phyloP scores from a whole-genome alignment of 2,888 invertebrate species.

The Apoda limacodes region DNA sequence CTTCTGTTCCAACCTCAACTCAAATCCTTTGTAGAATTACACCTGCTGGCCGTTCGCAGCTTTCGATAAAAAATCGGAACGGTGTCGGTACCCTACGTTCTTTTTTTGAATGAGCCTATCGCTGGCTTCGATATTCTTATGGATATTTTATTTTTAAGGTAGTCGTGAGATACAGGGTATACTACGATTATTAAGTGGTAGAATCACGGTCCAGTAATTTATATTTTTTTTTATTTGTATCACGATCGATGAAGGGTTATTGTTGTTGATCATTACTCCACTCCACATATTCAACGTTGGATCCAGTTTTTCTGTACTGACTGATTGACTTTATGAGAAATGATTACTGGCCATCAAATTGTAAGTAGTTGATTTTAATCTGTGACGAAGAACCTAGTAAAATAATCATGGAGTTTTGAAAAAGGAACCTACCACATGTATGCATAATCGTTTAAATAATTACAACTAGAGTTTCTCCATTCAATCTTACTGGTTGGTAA shows the following conservation, averaged over 20 bases:
- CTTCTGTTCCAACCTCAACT: constrained; percentile 64
- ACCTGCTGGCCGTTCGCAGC: constrained; percentile 67
- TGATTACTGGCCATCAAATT: too few species aligned
- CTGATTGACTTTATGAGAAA: too few species aligned
- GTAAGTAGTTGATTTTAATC: too few species aligned
- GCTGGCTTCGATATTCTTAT: constrained; percentile 42
- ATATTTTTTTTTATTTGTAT: constrained; percentile 38
- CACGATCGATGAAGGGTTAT: constrained; percentile 56
- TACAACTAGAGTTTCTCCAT: too few species aligned
- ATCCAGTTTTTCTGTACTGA: too few species aligned
- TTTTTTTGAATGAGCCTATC: constrained; percentile 50
- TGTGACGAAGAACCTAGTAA: too few species aligned
- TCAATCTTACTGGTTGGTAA: too few species aligned
- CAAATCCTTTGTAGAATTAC: constrained; percentile 64
- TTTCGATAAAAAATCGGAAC: constrained; percentile 53
- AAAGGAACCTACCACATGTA: constrained; percentile 47
- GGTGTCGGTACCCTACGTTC: constrained; percentile 35
- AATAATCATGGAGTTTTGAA: too few species aligned
- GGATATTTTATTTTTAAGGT: constrained; percentile 51
- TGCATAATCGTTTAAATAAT: constrained; percentile 40
- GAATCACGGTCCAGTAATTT: constrained; percentile 55
- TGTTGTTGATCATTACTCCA: constrained; percentile 54
- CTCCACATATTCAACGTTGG: too few species aligned
- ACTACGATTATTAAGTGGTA: constrained; percentile 64
- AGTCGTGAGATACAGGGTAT: constrained; percentile 63